These are phyloP conservation scores for Phocides pigmalion DNA, from an alignment of 1,140 invertebrate species.

Conservation along the genomic window DNA sequence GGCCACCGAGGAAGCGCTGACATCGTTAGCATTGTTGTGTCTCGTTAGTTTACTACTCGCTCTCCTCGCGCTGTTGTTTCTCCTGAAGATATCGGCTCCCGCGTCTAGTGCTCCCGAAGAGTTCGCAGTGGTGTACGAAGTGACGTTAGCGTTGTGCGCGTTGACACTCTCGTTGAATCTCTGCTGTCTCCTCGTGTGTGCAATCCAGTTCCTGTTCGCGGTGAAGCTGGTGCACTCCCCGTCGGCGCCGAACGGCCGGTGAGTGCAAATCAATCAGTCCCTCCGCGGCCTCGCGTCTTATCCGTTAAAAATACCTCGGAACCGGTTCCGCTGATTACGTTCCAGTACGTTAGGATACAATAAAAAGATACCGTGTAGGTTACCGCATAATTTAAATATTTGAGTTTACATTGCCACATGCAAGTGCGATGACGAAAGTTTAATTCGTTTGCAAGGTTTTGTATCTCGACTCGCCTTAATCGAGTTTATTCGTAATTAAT, in stretches of 20 bases:
- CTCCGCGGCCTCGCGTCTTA: conserved; percentile 46
- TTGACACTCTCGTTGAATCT: conserved; percentile 94
- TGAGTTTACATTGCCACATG: conserved; percentile 27
- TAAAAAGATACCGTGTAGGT: conserved; percentile 39
- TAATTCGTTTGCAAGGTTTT: conserved; percentile 19
- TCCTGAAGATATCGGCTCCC: conserved; percentile 91
- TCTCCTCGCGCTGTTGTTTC: conserved; percentile 92
- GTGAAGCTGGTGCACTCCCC: conserved; percentile 94
- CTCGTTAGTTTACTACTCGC: conserved; percentile 93
- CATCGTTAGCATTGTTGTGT: conserved; percentile 93
- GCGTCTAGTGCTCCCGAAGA: conserved; percentile 89
- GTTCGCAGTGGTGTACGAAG: conserved; percentile 94
- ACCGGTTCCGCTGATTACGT: conserved; percentile 64
- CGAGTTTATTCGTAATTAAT: conserved; percentile 4
- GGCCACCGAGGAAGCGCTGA: conserved; percentile 91
- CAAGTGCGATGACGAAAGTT: conserved; percentile 23
- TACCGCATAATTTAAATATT: conserved; percentile 46
- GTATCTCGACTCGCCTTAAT: neutral
- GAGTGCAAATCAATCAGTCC: conserved; percentile 60
- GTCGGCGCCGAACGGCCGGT: conserved; percentile 84
- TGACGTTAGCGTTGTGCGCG: conserved; percentile 94
- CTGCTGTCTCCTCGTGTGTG: conserved; percentile 95
- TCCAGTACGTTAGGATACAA: conserved; percentile 47
- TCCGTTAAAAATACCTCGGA: conserved; percentile 66
- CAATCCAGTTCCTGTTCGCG: conserved; percentile 96